phyloP scores from a whole-genome alignment of 2,888 invertebrate species.

The Synanthedon tipuliformis region DNA sequence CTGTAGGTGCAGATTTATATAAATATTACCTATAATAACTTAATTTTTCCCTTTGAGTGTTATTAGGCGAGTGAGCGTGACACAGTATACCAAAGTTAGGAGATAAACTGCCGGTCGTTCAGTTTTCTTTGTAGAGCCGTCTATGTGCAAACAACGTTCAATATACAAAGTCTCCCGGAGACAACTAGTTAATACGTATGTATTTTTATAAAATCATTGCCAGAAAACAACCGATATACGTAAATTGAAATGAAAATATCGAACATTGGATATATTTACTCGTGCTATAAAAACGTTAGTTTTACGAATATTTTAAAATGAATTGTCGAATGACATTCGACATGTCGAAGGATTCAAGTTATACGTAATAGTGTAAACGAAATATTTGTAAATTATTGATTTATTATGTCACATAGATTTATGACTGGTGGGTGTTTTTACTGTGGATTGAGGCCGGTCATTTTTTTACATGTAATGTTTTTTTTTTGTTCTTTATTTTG shows the following conservation, averaged over 20 bases:
- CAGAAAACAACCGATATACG: conserved; percentile 61
- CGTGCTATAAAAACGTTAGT: conserved; percentile 47
- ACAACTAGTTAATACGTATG: conserved; percentile 49
- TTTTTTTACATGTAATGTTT: conserved; percentile 30
- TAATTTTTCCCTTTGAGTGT: conserved; percentile 7
- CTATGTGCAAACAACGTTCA: conserved; percentile 12
- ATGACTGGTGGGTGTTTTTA: conserved; percentile 57
- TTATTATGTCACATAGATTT: conserved; percentile 50
- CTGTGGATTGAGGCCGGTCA: conserved; percentile 51
- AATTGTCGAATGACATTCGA: conserved; percentile 30
- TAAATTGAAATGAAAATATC: conserved; percentile 47
- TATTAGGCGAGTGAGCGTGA: conserved; percentile 40
- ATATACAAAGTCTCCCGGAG: conserved; percentile 22
- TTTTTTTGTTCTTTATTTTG: conserved; percentile 49
- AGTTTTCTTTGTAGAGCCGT: conserved; percentile 21
- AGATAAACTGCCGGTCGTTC: conserved; percentile 51
- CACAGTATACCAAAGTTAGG: conserved; percentile 71
- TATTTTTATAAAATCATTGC: conserved; percentile 69
- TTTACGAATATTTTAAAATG: conserved; percentile 45
- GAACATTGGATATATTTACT: conserved; percentile 58
- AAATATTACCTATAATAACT: conserved; percentile 14
- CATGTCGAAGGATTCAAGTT: conserved; percentile 56
- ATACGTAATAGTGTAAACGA: conserved; percentile 62
- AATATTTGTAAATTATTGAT: conserved; percentile 59
- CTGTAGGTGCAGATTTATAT: conserved; percentile 37